These are phyloP conservation scores for Dreissena rostriformis DNA, from an alignment of 1,140 invertebrate species.

Conservation along the genomic window DNA sequence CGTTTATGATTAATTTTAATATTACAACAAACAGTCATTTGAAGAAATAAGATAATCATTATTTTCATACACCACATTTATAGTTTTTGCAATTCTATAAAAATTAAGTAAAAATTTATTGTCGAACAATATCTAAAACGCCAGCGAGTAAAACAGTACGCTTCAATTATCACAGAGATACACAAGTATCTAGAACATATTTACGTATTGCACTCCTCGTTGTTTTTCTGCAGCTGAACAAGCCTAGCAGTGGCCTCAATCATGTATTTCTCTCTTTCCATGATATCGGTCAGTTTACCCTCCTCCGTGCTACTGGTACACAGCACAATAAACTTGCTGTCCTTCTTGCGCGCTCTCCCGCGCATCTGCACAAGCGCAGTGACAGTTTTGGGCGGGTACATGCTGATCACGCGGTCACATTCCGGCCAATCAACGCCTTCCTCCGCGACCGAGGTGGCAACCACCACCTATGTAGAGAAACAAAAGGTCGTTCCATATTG, in stretches of 20 bases:
- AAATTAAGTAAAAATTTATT: no score
- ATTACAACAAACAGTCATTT: no score
- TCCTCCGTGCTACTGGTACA: constrained; percentile 70
- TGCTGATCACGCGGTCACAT: constrained; percentile 76
- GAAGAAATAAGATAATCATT: no score
- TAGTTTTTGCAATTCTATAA: no score
- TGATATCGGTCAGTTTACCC: constrained; percentile 67
- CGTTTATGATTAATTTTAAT: no score
- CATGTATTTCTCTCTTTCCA: constrained; percentile 73
- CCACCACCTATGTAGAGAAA: constrained; percentile 57
- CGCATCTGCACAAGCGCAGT: constrained; percentile 78
- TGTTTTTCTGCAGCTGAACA: neutral
- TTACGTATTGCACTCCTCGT: neutral
- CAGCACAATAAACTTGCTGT: constrained; percentile 76
- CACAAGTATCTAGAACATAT: no score
- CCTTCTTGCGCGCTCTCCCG: constrained; percentile 73
- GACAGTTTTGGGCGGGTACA: constrained; percentile 76
- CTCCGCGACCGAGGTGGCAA: constrained; percentile 78
- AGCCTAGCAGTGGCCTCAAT: constrained; percentile 62
- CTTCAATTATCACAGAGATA: no score
- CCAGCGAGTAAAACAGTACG: no score
- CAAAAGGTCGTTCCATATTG: no score
- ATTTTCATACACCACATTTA: no score
- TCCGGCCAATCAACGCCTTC: constrained; percentile 78
- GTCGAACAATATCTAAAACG: no score